These are phyloP conservation scores for Psophia crepitans DNA, from an alignment of 2,113 vertebrate species.

Conservation along the genomic window DNA sequence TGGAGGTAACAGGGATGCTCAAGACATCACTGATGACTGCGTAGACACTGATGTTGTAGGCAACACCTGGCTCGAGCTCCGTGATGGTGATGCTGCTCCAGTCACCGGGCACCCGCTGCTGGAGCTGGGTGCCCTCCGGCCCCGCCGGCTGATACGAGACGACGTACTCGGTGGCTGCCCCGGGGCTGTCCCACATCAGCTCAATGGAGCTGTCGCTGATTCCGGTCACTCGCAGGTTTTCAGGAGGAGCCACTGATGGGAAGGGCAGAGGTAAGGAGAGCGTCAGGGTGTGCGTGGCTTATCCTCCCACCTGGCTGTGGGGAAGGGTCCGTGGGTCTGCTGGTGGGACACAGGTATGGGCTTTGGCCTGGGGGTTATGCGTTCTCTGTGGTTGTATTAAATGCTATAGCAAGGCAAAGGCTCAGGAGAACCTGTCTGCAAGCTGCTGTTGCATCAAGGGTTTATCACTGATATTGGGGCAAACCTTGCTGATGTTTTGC, in stretches of 20 bases:
- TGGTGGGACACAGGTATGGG: background rate
- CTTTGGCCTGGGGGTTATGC: background rate
- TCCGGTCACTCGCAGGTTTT: slow-evolving; percentile 83
- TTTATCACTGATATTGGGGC: background rate
- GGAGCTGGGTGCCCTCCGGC: slow-evolving; percentile 82
- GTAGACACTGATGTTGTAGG: slow-evolving; percentile 92
- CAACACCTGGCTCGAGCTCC: slow-evolving; percentile 87
- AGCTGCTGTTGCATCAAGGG: background rate
- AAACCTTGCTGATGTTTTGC: background rate
- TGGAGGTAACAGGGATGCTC: slow-evolving; percentile 84
- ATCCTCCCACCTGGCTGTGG: background rate
- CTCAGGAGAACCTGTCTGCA: background rate
- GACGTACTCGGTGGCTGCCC: slow-evolving; percentile 87
- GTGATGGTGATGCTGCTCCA: slow-evolving; percentile 82
- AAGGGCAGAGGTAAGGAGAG: slow-evolving; percentile 55
- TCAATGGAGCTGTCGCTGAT: slow-evolving; percentile 86
- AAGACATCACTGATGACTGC: slow-evolving; percentile 86
- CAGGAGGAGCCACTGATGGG: slow-evolving; percentile 85
- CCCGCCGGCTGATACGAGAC: slow-evolving; percentile 86
- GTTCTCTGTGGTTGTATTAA: background rate
- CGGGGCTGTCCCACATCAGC: slow-evolving; percentile 88
- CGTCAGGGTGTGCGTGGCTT: background rate
- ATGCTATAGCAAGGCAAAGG: background rate
- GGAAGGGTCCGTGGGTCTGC: background rate
- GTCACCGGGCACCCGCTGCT: slow-evolving; percentile 88